phyloP scores from a whole-genome alignment of 2,113 vertebrate genomes.

The Orthochromis malagaraziensis region DNA sequence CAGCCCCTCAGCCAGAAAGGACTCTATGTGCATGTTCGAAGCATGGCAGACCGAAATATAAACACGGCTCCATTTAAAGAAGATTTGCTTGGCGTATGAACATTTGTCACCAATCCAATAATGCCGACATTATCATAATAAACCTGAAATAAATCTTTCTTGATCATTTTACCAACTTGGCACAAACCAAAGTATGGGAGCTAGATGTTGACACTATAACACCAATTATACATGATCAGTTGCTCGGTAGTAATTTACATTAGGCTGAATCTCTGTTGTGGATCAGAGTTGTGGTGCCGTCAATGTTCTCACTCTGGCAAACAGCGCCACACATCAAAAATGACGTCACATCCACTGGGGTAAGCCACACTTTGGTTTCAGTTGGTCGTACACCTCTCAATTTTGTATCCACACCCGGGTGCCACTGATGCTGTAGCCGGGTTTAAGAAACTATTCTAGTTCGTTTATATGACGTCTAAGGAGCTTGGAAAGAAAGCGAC shows the following conservation, averaged over 20 bases:
- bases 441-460: background rate
- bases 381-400: background rate
- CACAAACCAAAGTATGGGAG: background rate
- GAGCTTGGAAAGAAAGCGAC: background rate
- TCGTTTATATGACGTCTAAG: background rate
- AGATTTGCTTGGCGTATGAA: background rate
- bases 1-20: constrained; percentile 56
- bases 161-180: background rate
- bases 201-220: background rate
- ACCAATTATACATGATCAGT: background rate
- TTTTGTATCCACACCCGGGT: background rate
- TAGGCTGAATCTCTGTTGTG: background rate
- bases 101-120: background rate
- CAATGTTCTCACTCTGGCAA: background rate
- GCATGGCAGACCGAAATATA: constrained; percentile 10
- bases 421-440: background rate
- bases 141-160: background rate
- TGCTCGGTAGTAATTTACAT: background rate
- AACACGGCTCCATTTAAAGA: background rate
- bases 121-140: background rate
- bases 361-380: background rate
- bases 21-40: constrained; percentile 15
- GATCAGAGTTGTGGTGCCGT: background rate
- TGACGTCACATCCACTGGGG: background rate
- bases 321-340: background rate